Percentiles rank a stretch among this genome's conserved stretches.
phyloP scores from a whole-genome alignment of 2,888 invertebrate genomes.

The Eumerus sabulonum region DNA sequence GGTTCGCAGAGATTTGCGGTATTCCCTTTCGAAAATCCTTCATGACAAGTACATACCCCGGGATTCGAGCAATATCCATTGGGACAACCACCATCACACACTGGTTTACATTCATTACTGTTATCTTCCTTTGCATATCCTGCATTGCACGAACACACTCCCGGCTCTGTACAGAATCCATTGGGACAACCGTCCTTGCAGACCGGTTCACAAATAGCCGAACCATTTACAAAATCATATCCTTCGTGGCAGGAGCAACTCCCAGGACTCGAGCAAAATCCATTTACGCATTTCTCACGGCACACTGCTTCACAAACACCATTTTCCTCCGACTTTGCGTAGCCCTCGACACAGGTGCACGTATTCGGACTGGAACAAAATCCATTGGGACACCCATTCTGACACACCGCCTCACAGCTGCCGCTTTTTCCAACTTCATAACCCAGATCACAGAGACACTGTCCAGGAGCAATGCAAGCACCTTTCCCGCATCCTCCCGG shows the following conservation, averaged over 20 bases:
- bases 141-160: conserved; percentile 71
- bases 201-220: conserved; percentile 73
- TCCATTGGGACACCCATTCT: conserved; percentile 76
- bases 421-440: conserved; percentile 47
- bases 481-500: conserved; percentile 70
- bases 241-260: conserved; percentile 33
- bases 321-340: conserved; percentile 71
- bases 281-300: conserved; percentile 73
- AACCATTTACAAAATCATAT: not conserved
- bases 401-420: conserved; percentile 79
- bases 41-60: conserved; percentile 80
- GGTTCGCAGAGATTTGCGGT: conserved; percentile 79
- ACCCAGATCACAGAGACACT: conserved; percentile 76
- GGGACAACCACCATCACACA: conserved; percentile 73
- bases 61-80: conserved; percentile 80
- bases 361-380: conserved; percentile 81
- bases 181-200: conserved; percentile 71
- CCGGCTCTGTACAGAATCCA: conserved; percentile 75
- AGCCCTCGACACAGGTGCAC: conserved; percentile 85
- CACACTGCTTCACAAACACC: conserved; percentile 73
- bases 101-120: conserved; percentile 70
- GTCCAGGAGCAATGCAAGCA: conserved; percentile 71
- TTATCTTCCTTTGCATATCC: conserved; percentile 1
- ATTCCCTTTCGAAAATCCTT: conserved; percentile 69
- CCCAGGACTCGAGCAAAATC: conserved; percentile 76